Base-by-base conservation (phyloP, 2,888 invertebrate genomes). In the Achlya flavicornis region DNA sequence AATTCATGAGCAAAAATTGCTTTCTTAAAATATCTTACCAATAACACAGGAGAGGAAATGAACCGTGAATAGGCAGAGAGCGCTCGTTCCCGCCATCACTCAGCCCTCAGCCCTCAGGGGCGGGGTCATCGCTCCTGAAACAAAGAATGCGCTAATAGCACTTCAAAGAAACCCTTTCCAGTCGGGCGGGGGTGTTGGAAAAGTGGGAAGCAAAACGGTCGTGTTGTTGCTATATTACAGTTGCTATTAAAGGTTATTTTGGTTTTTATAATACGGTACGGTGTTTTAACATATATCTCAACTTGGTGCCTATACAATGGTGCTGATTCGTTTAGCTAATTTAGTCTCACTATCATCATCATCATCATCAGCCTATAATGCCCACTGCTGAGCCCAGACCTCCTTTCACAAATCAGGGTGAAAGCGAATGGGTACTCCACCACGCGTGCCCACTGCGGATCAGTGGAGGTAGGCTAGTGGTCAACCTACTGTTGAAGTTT, bases 1-100 rank as follows among this genome's bases (percentile, higher is more conserved):
- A 53, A 53, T 53, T 46, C 3, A 46, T n/a, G 46, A 46, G 53
- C 19, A 53, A 43, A n/a, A 57, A 53, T 62, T 11, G 33, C 26
- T 61, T 38, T 32, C 35, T 10, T 61, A 10, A 35, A 57, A 35
- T 64, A 65, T 84, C 93, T 92, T 77, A 93, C 93, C 91, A 79
- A 90, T 89, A 84, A 93, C 87, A 78, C 86, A 91, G 67, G 90
- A 90, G 76, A 93, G 88, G 84, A 93, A 93, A 87, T 93, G 89
- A 79, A 89, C 89, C 73, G 91, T 91, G 81, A 93, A 91, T 74
- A 93, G 85, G 86, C 85, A 90, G 77, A 87, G 85, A 72, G 87
- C 84, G 69, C 85, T 77, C 70, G 78, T 79, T 64, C 88, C 87
- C 81, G 88, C 88, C 93, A 93, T 93, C 80, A 78, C 84, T 84